Percentiles rank a stretch among this genome's conserved stretches.
Conservation (phyloP, 2,797 vertebrate genomes). For the Choloepus didactylus region DNA sequence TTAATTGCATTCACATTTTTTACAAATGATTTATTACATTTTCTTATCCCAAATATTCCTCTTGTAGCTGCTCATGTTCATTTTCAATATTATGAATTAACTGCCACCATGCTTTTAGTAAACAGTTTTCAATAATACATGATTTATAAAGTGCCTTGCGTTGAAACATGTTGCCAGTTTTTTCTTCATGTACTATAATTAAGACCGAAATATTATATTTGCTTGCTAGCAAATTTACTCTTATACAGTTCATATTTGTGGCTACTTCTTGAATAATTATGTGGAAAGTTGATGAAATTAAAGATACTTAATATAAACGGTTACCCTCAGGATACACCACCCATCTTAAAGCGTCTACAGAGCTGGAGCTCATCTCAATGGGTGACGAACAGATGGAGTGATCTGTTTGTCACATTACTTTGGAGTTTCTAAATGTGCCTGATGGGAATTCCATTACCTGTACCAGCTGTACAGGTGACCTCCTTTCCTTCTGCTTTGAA, state of each 20-base stretch:
- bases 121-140: conserved; percentile 9
- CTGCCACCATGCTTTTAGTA: conserved; percentile 24
- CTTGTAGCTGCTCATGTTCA: conserved; percentile 1
- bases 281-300: conserved; percentile 65
- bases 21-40: conserved; percentile 44
- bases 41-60: conserved; percentile 40
- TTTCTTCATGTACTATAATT: conserved; percentile 8
- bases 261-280: conserved; percentile 71
- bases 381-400: conserved; percentile 85
- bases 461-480: conserved; percentile 88
- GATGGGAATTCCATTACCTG: conserved; percentile 87
- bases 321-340: conserved; percentile 42
- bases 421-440: conserved; percentile 85
- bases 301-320: conserved; percentile 69
- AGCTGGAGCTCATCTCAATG: conserved; percentile 77
- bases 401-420: conserved; percentile 84
- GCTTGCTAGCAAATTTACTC: background rate
- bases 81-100: conserved; percentile 50
- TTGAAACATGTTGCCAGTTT: conserved; percentile 31
- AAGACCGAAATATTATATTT: conserved; percentile 23
- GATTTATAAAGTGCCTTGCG: conserved; percentile 23
- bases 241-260: background rate
- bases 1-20: background rate
- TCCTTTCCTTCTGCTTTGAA: conserved; percentile 86
- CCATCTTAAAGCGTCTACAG: conserved; percentile 65